Evolutionary conservation across 2,888 invertebrate genomes (phyloP).

Genomic region (Tromatobia lineatoria): DNA sequence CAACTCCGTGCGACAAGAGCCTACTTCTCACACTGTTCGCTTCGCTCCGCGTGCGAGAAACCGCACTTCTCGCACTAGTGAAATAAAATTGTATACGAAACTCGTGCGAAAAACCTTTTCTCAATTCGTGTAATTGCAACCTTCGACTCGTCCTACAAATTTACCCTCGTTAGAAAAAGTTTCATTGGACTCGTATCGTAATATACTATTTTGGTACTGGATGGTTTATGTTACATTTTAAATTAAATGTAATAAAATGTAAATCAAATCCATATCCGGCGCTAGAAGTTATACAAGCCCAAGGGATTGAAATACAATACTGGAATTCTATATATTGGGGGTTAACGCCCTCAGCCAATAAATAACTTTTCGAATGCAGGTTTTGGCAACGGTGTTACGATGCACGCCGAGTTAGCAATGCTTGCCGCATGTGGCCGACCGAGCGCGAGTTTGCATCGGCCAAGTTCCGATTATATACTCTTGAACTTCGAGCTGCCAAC

Average conservation of each 20-base stretch:
- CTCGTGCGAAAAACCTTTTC: too few species aligned
- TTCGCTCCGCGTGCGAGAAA: too few species aligned
- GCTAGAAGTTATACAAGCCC: not conserved
- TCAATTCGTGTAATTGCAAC: too few species aligned
- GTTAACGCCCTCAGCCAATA: conserved; percentile 54
- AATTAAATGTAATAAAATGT: not conserved
- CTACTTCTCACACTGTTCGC: too few species aligned
- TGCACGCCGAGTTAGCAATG: conserved; percentile 14
- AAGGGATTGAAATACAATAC: not conserved
- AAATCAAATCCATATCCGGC: not conserved
- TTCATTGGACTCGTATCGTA: too few species aligned
- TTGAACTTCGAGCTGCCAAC: conserved; percentile 59
- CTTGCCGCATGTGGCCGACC: conserved; percentile 25
- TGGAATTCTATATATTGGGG: conserved; percentile 4
- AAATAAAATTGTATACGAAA: too few species aligned
- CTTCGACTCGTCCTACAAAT: too few species aligned
- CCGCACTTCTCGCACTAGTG: too few species aligned
- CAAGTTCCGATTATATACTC: conserved; percentile 67
- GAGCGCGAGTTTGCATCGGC: conserved; percentile 24
- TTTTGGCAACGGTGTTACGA: conserved; percentile 60
- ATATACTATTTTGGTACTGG: too few species aligned
- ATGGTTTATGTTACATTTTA: not conserved
- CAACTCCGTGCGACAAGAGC: too few species aligned
- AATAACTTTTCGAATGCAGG: conserved; percentile 62
- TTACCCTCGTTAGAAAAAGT: too few species aligned